Evolutionary conservation across 2,113 vertebrate species (phyloP).

Genomic region (Cepphus grylle): DNA sequence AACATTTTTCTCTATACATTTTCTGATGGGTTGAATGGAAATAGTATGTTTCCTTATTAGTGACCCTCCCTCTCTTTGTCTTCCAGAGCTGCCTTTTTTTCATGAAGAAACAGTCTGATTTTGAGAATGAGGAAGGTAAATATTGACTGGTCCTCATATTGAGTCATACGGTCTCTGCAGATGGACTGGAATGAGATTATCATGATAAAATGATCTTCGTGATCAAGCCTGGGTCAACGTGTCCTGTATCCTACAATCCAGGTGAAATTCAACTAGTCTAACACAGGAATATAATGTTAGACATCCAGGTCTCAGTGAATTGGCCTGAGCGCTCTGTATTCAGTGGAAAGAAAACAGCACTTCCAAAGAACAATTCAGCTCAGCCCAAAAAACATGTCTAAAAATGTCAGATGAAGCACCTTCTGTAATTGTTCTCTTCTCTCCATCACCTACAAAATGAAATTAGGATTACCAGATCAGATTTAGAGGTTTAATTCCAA

Average conservation of each 20-base stretch:
- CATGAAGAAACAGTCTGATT: not conserved
- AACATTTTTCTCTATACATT: not conserved
- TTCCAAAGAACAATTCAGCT: not conserved
- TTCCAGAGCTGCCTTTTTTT: not conserved
- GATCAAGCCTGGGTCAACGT: not conserved
- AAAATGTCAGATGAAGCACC: not conserved
- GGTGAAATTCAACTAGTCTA: not conserved
- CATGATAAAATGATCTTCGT: not conserved
- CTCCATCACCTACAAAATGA: not conserved
- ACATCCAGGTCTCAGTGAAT: not conserved
- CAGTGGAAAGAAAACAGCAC: not conserved
- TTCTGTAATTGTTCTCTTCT: not conserved
- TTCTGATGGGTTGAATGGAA: not conserved
- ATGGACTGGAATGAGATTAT: not conserved
- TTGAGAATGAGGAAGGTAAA: not conserved
- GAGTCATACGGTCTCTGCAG: not conserved
- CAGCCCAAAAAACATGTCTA: not conserved
- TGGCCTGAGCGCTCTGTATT: not conserved
- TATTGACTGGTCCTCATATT: not conserved
- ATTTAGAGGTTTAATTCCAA: not conserved
- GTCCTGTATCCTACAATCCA: not conserved
- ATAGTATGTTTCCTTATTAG: not conserved
- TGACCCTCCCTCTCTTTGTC: not conserved
- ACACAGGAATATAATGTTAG: not conserved
- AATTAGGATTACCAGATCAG: not conserved